A percentile compares a stretch with the other conserved stretches of the same genome.
Conservation (phyloP, 2,113 vertebrate genomes). For the Gadus chalcogrammus region DNA sequence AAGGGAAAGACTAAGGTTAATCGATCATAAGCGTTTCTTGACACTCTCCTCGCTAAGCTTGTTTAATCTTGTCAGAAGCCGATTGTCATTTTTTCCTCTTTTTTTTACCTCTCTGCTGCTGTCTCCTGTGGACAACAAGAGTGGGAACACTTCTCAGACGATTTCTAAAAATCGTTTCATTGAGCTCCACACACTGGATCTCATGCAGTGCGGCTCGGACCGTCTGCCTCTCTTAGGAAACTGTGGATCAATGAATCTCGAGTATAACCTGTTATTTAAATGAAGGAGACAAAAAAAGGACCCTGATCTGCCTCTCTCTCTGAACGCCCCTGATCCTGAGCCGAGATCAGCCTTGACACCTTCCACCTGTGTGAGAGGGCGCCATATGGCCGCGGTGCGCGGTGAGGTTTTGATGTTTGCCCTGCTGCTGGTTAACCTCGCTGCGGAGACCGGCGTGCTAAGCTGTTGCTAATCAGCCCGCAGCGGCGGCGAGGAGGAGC, state of each 20-base stretch:
- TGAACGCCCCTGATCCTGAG: too few species aligned
- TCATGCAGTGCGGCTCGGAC: background rate
- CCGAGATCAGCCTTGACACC: background rate
- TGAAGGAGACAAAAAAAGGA: too few species aligned
- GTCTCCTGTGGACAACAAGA: background rate
- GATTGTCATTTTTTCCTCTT: constrained; percentile 16
- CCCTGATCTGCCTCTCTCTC: too few species aligned
- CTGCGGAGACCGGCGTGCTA: constrained; percentile 24
- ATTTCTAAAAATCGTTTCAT: constrained; percentile 12
- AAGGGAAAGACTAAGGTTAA: constrained; percentile 57
- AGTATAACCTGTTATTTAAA: too few species aligned
- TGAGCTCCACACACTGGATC: constrained; percentile 5
- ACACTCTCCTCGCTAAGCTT: constrained; percentile 8
- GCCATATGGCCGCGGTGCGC: background rate
- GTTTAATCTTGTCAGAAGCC: constrained; percentile 27
- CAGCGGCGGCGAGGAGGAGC: background rate
- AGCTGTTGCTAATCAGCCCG: constrained; percentile 57
- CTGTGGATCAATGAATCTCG: background rate
- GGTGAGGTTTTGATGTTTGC: constrained; percentile 25
- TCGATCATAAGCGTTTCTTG: constrained; percentile 44
- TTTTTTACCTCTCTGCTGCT: too few species aligned
- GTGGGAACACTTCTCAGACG: background rate
- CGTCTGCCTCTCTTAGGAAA: background rate
- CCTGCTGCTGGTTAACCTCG: constrained; percentile 12
- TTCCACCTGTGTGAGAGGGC: constrained; percentile 1